Conservation (phyloP, 2,113 vertebrate genomes). For the Leptosomus discolor region DNA sequence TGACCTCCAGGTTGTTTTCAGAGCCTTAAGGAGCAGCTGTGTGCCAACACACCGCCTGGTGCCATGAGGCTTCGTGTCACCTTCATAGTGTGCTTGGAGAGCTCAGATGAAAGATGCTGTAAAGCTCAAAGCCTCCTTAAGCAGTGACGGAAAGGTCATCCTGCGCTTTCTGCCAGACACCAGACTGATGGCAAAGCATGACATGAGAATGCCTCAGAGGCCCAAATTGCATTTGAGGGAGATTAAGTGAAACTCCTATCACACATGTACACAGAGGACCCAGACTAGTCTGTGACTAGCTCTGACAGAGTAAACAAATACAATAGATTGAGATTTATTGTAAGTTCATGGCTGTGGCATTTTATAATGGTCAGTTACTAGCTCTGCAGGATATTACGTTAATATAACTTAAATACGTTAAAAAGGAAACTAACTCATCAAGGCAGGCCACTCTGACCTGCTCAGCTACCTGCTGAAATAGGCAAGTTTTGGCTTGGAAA, state of each 20-base stretch:
- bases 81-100: accelerated
- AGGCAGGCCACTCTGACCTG: background rate
- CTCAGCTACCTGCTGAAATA: background rate
- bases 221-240: background rate
- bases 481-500: background rate
- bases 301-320: background rate
- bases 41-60: background rate
- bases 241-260: background rate
- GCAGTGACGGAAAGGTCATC: background rate
- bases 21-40: background rate
- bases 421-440: background rate
- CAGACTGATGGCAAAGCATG: accelerated
- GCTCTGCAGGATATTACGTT: background rate
- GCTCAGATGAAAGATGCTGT: background rate
- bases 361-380: background rate
- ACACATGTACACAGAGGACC: accelerated
- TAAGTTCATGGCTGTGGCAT: background rate
- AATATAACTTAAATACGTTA: background rate
- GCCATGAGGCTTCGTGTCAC: background rate
- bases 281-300: background rate
- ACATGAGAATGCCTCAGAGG: accelerated
- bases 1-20: background rate
- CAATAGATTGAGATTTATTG: background rate
- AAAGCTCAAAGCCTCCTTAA: constrained; percentile 2
- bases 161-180: background rate